These are phyloP conservation scores for Typhlomys cinereus DNA, from an alignment of 2,113 vertebrate genomes.

Conservation along the genomic window DNA sequence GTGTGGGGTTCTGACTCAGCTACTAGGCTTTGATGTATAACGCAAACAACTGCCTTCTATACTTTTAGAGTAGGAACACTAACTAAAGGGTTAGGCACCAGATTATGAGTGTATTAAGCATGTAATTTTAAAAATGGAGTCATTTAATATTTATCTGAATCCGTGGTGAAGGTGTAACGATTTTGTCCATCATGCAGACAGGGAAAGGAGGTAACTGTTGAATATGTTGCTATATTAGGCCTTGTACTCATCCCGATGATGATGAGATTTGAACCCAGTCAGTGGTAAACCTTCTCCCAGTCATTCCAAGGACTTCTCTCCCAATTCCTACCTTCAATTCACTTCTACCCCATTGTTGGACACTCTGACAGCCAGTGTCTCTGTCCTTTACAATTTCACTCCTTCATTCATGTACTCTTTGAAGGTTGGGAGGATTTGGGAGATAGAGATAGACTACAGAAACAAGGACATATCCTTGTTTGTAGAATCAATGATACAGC, in stretches of 20 bases:
- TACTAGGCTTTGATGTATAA: background rate
- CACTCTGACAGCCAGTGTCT: too few species aligned
- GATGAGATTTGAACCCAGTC: background rate
- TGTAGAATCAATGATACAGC: background rate
- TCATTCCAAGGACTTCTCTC: background rate
- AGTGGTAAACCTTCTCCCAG: background rate
- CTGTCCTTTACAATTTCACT: too few species aligned
- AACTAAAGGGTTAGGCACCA: background rate
- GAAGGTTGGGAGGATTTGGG: background rate
- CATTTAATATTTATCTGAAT: background rate
- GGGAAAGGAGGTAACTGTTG: background rate
- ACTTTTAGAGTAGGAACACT: too few species aligned
- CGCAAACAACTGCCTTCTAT: background rate
- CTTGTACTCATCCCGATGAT: rapidly evolving
- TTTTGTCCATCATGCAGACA: background rate
- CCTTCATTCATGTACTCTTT: background rate
- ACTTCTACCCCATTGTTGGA: rapidly evolving
- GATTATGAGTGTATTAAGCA: rapidly evolving
- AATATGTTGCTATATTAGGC: too few species aligned
- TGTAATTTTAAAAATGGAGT: background rate
- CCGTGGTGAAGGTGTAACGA: too few species aligned
- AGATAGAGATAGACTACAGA: rapidly evolving
- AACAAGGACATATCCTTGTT: rapidly evolving
- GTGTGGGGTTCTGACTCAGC: background rate
- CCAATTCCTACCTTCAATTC: too few species aligned